Conservation (phyloP, 2,797 vertebrate species). For the Diplodus puntazzo region DNA sequence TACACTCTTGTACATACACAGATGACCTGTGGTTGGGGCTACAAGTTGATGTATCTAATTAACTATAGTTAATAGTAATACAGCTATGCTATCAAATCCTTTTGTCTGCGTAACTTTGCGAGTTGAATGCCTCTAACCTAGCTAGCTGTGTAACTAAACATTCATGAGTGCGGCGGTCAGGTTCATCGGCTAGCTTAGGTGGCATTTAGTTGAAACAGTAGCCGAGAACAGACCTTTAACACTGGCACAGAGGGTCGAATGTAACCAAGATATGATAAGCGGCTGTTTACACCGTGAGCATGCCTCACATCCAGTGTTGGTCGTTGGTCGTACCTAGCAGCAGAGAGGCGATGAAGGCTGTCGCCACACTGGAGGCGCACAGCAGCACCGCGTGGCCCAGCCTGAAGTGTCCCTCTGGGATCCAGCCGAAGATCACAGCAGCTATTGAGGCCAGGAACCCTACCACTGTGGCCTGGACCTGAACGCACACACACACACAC, state of each 20-base stretch:
- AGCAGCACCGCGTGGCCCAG: slow-evolving; percentile 93
- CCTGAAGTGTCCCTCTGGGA: slow-evolving; percentile 95
- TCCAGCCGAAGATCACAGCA: slow-evolving; percentile 97
- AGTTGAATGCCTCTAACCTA: neutral
- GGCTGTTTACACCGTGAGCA: neutral
- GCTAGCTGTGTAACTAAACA: neutral
- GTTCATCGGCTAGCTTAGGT: neutral
- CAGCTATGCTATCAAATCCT: too few relatives aligned
- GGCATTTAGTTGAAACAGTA: neutral
- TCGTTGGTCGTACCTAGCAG: slow-evolving; percentile 86
- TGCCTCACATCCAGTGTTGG: slow-evolving; percentile 47
- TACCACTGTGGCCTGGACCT: slow-evolving; percentile 99
- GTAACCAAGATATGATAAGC: neutral
- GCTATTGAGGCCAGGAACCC: slow-evolving; percentile 97
- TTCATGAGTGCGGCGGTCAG: neutral
- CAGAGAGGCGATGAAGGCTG: slow-evolving; percentile 96
- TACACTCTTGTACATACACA: neutral
- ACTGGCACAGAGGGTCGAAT: neutral
- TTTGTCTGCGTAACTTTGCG: too few relatives aligned
- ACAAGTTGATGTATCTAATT: neutral
- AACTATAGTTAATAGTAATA: neutral
- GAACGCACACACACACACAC: slow-evolving; percentile 44
- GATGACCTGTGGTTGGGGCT: neutral
- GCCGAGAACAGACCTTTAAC: neutral
- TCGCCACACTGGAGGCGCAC: slow-evolving; percentile 97